Evolutionary conservation across 2,888 invertebrate species (phyloP), one percentile per base, ranked within the genome.

Genomic region (Calliopum simillimum): DNA sequence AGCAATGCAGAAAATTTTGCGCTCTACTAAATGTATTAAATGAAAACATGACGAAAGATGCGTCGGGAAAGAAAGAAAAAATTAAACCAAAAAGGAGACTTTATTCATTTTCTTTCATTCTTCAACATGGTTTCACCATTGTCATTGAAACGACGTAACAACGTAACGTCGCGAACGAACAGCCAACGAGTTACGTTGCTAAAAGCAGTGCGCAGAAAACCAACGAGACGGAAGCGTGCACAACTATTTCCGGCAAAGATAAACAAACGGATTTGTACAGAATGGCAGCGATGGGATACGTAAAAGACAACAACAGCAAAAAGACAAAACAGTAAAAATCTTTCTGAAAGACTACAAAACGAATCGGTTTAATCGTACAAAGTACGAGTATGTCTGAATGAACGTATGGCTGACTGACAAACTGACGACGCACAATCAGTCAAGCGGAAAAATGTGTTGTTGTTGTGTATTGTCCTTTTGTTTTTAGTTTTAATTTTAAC

Each of bases 11-110:
- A 80, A 77, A 80, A 79, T 79, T 80, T 79, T 77, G 78, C 79
- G 82, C 84, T 83, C 84, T 82, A 83, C 79, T 83, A 79, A 83
- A 80, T 79, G 79, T 78, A 77, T 79, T 82, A 82, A 81, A 81
- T 80, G 78, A 76, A 76, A 79, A 68, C 74, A 59, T 76, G 73
- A 56, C 44, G 51, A 46, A 59, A 41, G 58, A n/a, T 51, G 55
- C n/a, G 19, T 4, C 11, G 8, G 3, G 13, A 33, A n/a, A 23
- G 43, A 19, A 43, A 44, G 21, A 44, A 1, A 21, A 43, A 33
- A 21, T 16, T 21, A 21, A 55, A 13, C 4, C 16, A 13, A 55
- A 55, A 11, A 55, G 19, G 16, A 16, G 19, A 44, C 44, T 44
- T 19, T 12, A 61, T 12, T 44, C 61, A 19, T 43, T 44, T n/a